Conservation (phyloP, 53 echinoderm and acorn worm genomes). For the Hippasteria phrygiana region DNA sequence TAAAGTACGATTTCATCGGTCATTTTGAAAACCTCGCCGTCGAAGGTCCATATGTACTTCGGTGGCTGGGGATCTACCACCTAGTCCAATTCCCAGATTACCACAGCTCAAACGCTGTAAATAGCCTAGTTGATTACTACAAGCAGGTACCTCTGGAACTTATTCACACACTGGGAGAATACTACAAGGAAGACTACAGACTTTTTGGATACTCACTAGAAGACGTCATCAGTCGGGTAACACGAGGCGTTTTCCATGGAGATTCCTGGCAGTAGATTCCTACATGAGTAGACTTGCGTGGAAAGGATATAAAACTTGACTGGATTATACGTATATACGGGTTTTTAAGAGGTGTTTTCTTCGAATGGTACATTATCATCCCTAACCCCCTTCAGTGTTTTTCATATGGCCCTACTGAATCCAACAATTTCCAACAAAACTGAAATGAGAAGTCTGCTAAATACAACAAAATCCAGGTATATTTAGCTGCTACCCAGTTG, state of each 20-base stretch:
- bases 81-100: conserved; percentile 69
- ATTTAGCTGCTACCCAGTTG: too few relatives aligned
- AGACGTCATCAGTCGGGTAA: conserved; percentile 27
- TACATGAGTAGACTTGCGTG: too few relatives aligned
- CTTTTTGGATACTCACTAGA: conserved; percentile 80
- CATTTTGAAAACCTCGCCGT: conserved; percentile 82
- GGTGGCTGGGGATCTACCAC: conserved; percentile 71
- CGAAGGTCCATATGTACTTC: conserved; percentile 79
- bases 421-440: too few relatives aligned
- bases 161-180: conserved; percentile 37
- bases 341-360: too few relatives aligned
- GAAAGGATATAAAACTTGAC: too few relatives aligned
- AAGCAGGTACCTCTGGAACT: conserved; percentile 56
- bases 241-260: neutral
- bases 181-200: conserved; percentile 79
- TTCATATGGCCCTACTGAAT: too few relatives aligned
- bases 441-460: too few relatives aligned
- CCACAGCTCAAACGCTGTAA: conserved; percentile 68
- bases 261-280: neutral
- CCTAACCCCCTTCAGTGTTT: too few relatives aligned
- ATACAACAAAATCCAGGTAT: too few relatives aligned
- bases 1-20: conserved; percentile 87
- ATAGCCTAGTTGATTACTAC: conserved; percentile 65
- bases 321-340: too few relatives aligned
- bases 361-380: too few relatives aligned